Base-by-base conservation (phyloP, 1,140 invertebrate genomes). In the Mamestra configurata region DNA sequence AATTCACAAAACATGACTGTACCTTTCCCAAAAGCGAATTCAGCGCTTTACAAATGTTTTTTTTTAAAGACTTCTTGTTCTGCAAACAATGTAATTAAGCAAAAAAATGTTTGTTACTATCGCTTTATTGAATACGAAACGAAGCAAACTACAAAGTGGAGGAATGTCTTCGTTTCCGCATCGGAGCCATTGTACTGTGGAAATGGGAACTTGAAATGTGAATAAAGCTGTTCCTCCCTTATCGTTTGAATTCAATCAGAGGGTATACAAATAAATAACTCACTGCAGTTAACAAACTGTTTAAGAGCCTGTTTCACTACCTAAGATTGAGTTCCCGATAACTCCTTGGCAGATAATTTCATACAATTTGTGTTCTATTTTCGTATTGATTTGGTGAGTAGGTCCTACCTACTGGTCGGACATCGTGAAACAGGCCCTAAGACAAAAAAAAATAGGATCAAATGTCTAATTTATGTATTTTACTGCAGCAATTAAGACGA, bases 141-240 rank as follows among this genome's bases (percentile, higher is more conserved):
- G 68, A 71, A 71, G 35, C 15, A 73, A 79, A 83, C 53, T 53
- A 80, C 75, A 76, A 82, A 75, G 64, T 79, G 35, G 49, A 81
- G 80, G 75, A 82, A 78, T 79, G 73, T 77, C 81, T 79, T 77
- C 73, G 72, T 66, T 76, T 82, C 77, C 80, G 77, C 43, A 40
- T 57, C 59, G 71, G 27, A 70, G 22, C 46, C 51, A 77, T 81
- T 83, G 43, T 80, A 66, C 22, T 37, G 11, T 49, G 73, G 40
- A 84, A 84, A 81, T 81, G 64, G 77, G 77, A 79, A 77, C 72
- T 77, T 43, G 71, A 75, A 79, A 79, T 71, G 59, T 55, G 76
- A 79, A 81, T 79, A 73, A 70, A 84, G 73, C 59, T 66, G 55
- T 77, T 72, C 77, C 61, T 64, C 53, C 31, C 57, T 77, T 78